phyloP scores from a whole-genome alignment of 2,797 vertebrate species.

The Staurois parvus region DNA sequence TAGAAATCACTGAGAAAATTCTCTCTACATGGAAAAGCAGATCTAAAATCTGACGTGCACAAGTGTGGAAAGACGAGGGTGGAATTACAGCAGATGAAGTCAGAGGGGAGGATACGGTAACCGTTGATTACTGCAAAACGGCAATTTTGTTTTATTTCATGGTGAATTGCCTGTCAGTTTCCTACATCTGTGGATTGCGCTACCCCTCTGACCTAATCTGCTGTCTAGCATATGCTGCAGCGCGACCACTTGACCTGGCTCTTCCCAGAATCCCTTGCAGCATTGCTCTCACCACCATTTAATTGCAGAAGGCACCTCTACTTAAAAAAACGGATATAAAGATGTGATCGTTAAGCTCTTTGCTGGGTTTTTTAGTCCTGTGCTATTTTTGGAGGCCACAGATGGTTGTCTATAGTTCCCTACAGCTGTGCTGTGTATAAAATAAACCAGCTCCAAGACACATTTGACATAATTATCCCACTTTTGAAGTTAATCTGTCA shows the following conservation, averaged over 20 bases:
- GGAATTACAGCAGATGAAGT: neutral
- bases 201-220: constrained; percentile 5
- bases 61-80: neutral
- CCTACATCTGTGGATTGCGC: constrained; percentile 1
- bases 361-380: neutral
- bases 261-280: neutral
- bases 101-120: neutral
- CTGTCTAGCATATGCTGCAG: neutral
- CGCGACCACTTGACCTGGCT: neutral
- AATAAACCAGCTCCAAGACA: neutral
- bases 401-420: neutral
- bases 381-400: neutral
- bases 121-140: neutral
- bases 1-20: neutral
- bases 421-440: neutral
- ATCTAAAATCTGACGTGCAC: neutral
- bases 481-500: neutral
- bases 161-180: neutral
- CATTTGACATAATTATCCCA: neutral
- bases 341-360: neutral
- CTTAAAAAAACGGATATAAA: neutral
- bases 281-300: neutral
- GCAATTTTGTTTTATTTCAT: neutral
- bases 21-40: neutral
- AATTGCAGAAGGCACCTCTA: neutral